A percentile compares a stretch with the other conserved stretches of the same genome.
Evolutionary conservation across 2,888 invertebrate genomes (phyloP).

Genomic region (Thyatira batis): DNA sequence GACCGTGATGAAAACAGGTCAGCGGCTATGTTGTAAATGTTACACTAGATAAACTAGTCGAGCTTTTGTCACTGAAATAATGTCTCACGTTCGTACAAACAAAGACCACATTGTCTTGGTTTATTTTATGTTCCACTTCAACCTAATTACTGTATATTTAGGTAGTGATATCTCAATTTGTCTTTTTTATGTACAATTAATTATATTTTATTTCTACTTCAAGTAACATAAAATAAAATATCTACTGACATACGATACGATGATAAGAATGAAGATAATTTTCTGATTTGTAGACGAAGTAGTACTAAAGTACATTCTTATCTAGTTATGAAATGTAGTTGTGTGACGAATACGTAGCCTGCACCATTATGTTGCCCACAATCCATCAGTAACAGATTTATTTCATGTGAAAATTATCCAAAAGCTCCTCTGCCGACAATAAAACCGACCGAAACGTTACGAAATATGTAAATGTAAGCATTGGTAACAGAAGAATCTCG

Average conservation of each 20-base stretch:
- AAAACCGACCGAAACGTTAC: conserved; percentile 40
- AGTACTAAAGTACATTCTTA: not conserved
- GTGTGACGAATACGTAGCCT: conserved; percentile 7
- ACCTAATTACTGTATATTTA: not conserved
- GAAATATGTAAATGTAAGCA: conserved; percentile 51
- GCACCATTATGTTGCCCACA: not conserved
- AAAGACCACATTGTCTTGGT: not conserved
- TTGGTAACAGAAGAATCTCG: conserved; percentile 44
- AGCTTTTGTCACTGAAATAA: not conserved
- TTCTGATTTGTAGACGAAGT: not conserved
- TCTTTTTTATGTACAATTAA: too few relatives aligned
- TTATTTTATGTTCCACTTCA: not conserved
- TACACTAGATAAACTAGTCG: conserved; percentile 1
- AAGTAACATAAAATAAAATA: too few relatives aligned
- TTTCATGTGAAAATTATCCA: conserved; percentile 48
- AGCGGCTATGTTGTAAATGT: conserved; percentile 20
- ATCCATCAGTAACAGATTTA: conserved; percentile 22
- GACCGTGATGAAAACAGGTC: conserved; percentile 58
- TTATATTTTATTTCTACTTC: too few relatives aligned
- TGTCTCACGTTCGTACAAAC: not conserved
- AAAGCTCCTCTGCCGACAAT: conserved; percentile 45
- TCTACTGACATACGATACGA: too few relatives aligned
- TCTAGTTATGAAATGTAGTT: conserved; percentile 16
- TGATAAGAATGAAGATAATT: not conserved
- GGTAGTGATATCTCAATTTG: not conserved